Percentiles rank a stretch among this genome's conserved stretches.
Conservation (phyloP, 2,113 vertebrate species). For the Xyrauchen texanus region DNA sequence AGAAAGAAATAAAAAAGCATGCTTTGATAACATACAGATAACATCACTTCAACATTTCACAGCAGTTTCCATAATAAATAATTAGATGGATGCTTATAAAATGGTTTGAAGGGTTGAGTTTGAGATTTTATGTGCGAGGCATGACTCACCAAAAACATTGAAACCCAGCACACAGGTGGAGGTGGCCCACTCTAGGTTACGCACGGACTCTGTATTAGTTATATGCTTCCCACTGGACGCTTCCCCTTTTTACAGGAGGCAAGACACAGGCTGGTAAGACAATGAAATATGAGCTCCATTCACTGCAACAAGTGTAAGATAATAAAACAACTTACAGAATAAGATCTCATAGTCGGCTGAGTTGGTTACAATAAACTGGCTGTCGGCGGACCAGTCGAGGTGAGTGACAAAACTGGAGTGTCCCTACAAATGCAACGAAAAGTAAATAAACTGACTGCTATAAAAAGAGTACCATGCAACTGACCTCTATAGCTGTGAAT, state of each 20-base stretch:
- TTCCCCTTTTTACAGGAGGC: slow-evolving; percentile 72
- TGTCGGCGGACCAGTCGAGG: slow-evolving; percentile 85
- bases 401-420: slow-evolving; percentile 92
- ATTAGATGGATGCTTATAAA: no score
- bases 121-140: no score
- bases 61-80: no score
- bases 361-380: slow-evolving; percentile 86
- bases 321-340: slow-evolving; percentile 78
- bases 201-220: slow-evolving; percentile 78
- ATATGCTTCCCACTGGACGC: slow-evolving; percentile 82
- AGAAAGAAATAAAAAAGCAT: no score
- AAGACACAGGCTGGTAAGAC: neutral
- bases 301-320: neutral
- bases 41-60: no score
- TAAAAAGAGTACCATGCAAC: neutral
- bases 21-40: no score
- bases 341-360: slow-evolving; percentile 92
- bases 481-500: no score
- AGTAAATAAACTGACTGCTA: neutral
- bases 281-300: neutral
- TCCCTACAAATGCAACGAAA: slow-evolving; percentile 69
- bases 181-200: slow-evolving; percentile 82
- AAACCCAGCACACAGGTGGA: slow-evolving; percentile 84
- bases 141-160: slow-evolving; percentile 80
- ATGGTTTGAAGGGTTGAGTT: no score